Conservation (phyloP, 2,888 invertebrate species). For the Metalampra italica region DNA sequence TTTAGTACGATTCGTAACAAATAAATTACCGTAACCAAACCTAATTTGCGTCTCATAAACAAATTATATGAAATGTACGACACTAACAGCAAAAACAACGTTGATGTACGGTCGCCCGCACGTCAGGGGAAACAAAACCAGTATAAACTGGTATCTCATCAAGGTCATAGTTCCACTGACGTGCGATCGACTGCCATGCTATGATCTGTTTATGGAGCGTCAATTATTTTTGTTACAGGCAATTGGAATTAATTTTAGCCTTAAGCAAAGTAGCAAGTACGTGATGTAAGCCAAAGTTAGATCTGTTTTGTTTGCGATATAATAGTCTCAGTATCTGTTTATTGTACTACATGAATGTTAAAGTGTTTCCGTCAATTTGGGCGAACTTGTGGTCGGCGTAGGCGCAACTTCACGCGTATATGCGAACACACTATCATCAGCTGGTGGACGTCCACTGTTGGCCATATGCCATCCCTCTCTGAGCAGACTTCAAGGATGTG, state of each 20-base stretch:
- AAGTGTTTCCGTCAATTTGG: not conserved
- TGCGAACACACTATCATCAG: not conserved
- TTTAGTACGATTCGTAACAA: conserved; percentile 12
- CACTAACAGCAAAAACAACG: conserved; percentile 7
- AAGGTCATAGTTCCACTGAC: no score
- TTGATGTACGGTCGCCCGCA: no score
- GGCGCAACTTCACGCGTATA: not conserved
- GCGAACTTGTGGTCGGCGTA: not conserved
- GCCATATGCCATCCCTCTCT: no score
- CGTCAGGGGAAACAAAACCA: no score
- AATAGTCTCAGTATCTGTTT: not conserved
- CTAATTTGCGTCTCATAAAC: no score
- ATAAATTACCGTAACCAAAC: no score
- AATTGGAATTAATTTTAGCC: conserved; percentile 5
- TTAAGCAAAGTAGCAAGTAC: conserved; percentile 31
- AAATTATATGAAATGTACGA: conserved; percentile 10
- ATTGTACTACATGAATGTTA: conserved; percentile 11
- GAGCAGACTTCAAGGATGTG: no score
- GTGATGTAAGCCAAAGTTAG: conserved; percentile 28
- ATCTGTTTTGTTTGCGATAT: conserved; percentile 44
- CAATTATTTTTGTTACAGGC: no score
- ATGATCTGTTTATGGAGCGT: no score
- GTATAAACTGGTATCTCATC: no score
- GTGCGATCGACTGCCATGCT: no score
- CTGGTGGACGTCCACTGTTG: no score